phyloP scores from a whole-genome alignment of 2,113 vertebrate genomes.

The pig (Sus scrofa) region DNA sequence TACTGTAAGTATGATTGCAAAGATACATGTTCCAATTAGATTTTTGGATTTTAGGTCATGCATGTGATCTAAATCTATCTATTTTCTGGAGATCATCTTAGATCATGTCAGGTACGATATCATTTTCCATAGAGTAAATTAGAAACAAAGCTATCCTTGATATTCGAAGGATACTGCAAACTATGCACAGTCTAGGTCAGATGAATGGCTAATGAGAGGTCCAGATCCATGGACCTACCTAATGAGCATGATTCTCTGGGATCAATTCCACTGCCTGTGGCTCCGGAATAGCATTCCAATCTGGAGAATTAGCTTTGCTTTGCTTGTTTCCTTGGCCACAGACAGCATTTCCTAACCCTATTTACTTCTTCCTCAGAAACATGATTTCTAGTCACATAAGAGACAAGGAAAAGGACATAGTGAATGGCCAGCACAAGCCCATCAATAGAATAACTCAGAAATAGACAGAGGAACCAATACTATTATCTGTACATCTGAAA shows the following conservation, averaged over 20 bases:
- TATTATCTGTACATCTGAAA: not conserved
- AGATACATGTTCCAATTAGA: not conserved
- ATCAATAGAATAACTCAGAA: not conserved
- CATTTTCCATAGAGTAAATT: not conserved
- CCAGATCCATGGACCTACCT: not conserved
- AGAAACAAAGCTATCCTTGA: not conserved
- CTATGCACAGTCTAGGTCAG: not conserved
- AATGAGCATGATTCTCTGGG: not conserved
- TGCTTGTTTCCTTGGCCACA: constrained; percentile 3
- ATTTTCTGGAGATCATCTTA: constrained; percentile 10
- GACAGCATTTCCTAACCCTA: not conserved
- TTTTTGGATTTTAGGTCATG: not conserved
- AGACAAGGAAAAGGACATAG: not conserved
- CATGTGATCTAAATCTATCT: not conserved
- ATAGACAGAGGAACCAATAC: not conserved
- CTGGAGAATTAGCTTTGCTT: not conserved
- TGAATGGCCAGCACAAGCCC: not conserved
- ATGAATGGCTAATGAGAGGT: not conserved
- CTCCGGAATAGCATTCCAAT: not conserved
- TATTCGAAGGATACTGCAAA: not conserved
- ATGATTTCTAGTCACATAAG: not conserved
- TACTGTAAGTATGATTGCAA: not conserved
- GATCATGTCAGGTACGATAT: not conserved
- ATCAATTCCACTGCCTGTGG: not conserved
- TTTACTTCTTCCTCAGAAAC: constrained; percentile 53